These are phyloP conservation scores for Galemys pyrenaicus DNA, from an alignment of 2,113 vertebrate species.

Conservation along the genomic window DNA sequence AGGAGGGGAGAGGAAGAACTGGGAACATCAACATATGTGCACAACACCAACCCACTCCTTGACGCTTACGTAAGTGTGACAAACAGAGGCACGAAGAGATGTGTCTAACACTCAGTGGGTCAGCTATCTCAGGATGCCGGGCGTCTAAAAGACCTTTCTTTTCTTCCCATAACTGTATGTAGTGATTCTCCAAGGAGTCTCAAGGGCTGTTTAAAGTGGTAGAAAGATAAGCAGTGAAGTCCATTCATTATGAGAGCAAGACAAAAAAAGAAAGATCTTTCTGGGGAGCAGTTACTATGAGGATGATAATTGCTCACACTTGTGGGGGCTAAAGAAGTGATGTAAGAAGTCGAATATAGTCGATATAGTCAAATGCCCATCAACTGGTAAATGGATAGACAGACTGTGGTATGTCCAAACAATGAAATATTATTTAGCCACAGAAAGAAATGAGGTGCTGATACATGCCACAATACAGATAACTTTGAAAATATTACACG, in stretches of 20 bases:
- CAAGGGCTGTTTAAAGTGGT: not conserved
- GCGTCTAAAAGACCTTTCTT: not conserved
- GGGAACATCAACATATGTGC: not conserved
- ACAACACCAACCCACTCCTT: not conserved
- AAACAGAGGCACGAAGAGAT: not conserved
- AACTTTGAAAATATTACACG: not conserved
- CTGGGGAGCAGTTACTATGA: rapidly evolving
- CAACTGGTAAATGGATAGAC: not conserved
- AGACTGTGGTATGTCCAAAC: rapidly evolving
- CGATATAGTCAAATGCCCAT: not conserved
- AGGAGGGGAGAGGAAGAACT: not conserved
- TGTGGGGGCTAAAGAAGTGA: not conserved
- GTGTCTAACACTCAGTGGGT: not conserved
- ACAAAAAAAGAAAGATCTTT: not conserved
- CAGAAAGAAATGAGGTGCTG: not conserved
- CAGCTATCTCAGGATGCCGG: not conserved
- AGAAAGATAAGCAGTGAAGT: not conserved
- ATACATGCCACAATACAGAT: rapidly evolving
- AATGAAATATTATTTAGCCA: not conserved
- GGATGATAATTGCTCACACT: rapidly evolving
- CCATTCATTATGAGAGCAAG: not conserved
- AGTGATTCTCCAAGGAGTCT: not conserved
- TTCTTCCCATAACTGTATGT: not conserved
- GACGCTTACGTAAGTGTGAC: not conserved
- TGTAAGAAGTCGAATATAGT: rapidly evolving